Evolutionary conservation across 2,888 invertebrate genomes (phyloP).

Genomic region (Polyploca ridens): DNA sequence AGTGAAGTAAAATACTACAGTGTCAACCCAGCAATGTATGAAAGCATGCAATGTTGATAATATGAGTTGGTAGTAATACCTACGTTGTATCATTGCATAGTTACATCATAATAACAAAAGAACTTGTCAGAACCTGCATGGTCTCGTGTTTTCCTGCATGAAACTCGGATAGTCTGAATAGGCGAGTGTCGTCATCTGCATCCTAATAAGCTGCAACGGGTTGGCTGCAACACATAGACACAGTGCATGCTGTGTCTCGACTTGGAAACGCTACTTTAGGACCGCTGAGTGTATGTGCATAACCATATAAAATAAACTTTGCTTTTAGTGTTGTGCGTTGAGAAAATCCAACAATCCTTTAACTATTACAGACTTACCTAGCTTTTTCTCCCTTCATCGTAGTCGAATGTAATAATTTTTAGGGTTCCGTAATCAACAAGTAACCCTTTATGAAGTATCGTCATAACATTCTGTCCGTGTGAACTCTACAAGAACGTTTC

Average conservation of each 20-base stretch:
- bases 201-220: conserved; percentile 7
- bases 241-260: conserved; percentile 26
- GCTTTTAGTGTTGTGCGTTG: conserved; percentile 1
- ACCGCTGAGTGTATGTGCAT: conserved; percentile 1
- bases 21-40: neutral
- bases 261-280: conserved; percentile 12
- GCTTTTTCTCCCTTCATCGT: too few relatives aligned
- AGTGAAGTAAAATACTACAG: too few relatives aligned
- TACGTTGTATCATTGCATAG: conserved; percentile 9
- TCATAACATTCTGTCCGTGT: too few relatives aligned
- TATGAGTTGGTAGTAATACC: neutral
- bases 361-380: too few relatives aligned
- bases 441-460: too few relatives aligned
- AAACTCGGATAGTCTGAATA: conserved; percentile 16
- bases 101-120: conserved; percentile 27
- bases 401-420: neutral
- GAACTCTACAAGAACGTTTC: too few relatives aligned
- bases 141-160: conserved; percentile 30
- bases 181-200: conserved; percentile 19
- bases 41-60: neutral
- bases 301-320: conserved; percentile 3
- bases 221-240: conserved; percentile 13
- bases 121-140: conserved; percentile 47
- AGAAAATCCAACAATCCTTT: neutral
- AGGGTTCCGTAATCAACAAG: too few relatives aligned